Percentiles rank a stretch among this genome's conserved stretches.
Conservation (phyloP, 1,140 invertebrate genomes). For the Hyposmocoma kahamanoa region DNA sequence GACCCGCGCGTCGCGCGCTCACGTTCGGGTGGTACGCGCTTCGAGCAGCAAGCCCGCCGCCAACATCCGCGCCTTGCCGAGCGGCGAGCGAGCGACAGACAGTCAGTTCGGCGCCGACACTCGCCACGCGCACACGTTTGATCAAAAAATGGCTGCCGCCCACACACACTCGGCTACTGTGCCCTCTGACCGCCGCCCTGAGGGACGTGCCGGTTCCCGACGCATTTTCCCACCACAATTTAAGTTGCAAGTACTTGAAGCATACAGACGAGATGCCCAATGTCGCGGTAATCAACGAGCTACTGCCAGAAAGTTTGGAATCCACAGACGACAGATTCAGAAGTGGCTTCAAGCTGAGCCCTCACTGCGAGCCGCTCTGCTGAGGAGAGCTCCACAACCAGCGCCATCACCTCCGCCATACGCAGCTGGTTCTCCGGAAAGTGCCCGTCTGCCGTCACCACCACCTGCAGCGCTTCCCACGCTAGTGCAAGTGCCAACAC, state of each 20-base stretch:
- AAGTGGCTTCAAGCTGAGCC: constrained; percentile 91
- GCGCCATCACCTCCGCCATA: constrained; percentile 55
- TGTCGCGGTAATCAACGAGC: constrained; percentile 90
- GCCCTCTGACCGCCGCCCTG: constrained; percentile 72
- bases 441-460: constrained; percentile 52
- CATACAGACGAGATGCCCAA: constrained; percentile 86
- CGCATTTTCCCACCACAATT: constrained; percentile 89
- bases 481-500: constrained; percentile 41
- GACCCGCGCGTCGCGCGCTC: constrained; percentile 57
- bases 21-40: constrained; percentile 72
- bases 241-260: constrained; percentile 89
- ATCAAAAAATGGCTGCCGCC: constrained; percentile 48
- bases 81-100: constrained; percentile 49
- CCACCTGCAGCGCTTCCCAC: constrained; percentile 66
- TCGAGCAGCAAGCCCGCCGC: constrained; percentile 71
- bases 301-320: constrained; percentile 89
- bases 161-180: constrained; percentile 57
- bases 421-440: constrained; percentile 55
- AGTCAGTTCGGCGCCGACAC: constrained; percentile 68
- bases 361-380: constrained; percentile 80
- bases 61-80: constrained; percentile 55
- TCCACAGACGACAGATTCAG: constrained; percentile 89
- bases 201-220: constrained; percentile 77
- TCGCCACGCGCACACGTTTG: constrained; percentile 50
- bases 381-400: constrained; percentile 60